Percentiles rank a stretch among this genome's conserved stretches.
Evolutionary conservation across 2,888 invertebrate genomes (phyloP).

Genomic region (Nemotelus nigrinus): DNA sequence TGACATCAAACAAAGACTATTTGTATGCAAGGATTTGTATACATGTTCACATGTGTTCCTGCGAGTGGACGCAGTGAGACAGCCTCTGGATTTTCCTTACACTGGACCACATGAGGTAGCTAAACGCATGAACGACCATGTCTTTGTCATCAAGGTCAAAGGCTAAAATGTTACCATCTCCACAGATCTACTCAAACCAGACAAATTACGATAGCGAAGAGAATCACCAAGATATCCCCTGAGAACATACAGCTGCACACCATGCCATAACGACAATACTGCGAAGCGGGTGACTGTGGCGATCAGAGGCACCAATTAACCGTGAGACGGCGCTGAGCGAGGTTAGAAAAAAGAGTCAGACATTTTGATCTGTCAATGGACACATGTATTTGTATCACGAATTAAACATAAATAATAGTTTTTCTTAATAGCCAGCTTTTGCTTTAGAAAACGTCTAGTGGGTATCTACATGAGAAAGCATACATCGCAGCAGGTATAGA

Average conservation of each 20-base stretch:
- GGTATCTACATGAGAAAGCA: no score
- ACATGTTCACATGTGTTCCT: background rate
- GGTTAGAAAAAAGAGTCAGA: no score
- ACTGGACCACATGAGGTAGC: conserved; percentile 4
- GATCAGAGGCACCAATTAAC: background rate
- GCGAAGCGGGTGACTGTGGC: background rate
- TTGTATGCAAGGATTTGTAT: background rate
- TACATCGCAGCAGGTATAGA: no score
- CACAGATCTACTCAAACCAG: conserved; percentile 7
- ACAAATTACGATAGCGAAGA: conserved; percentile 1
- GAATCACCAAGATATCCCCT: background rate
- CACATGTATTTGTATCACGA: no score
- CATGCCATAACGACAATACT: background rate
- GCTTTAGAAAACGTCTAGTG: no score
- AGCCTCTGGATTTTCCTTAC: background rate
- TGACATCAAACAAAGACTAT: background rate
- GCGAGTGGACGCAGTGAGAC: conserved; percentile 15
- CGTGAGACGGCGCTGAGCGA: no score
- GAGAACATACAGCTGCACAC: background rate
- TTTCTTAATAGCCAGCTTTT: no score
- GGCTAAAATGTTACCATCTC: background rate
- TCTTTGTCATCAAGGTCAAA: background rate
- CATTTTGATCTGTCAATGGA: no score
- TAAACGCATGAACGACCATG: background rate
- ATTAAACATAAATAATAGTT: no score